A percentile compares a stretch with the other conserved stretches of the same genome.
Evolutionary conservation across 2,888 invertebrate species (phyloP).

Genomic region (Megaustenia siamemsis): DNA sequence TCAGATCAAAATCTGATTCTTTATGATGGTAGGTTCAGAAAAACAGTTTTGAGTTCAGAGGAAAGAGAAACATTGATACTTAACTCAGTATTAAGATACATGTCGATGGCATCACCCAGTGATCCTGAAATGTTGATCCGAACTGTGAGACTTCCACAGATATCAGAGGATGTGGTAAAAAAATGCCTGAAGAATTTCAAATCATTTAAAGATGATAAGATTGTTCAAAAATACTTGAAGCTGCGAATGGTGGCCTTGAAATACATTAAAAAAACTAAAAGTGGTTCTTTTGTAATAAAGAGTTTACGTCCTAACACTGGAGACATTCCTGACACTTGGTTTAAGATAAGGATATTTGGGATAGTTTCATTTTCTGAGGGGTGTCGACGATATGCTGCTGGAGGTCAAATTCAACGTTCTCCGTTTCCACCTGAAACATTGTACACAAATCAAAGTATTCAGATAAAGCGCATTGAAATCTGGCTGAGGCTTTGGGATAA

Average conservation of each 20-base stretch:
- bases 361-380: neutral
- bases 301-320: neutral
- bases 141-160: constrained; percentile 22
- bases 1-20: constrained; percentile 34
- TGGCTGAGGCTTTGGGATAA: constrained; percentile 45
- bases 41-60: neutral
- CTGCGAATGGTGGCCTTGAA: constrained; percentile 5
- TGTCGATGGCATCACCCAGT: neutral
- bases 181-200: constrained; percentile 21
- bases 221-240: constrained; percentile 20
- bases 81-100: constrained; percentile 36
- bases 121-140: constrained; percentile 15
- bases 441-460: constrained; percentile 23
- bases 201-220: constrained; percentile 18
- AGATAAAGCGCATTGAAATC: constrained; percentile 29
- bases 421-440: neutral
- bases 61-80: constrained; percentile 35
- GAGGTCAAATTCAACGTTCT: constrained; percentile 15
- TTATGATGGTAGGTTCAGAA: neutral
- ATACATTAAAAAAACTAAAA: neutral
- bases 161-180: neutral
- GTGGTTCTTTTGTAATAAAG: neutral
- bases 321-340: constrained; percentile 38
- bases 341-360: neutral
- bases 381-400: constrained; percentile 24